A percentile compares a stretch with the other conserved stretches of the same genome.
Evolutionary conservation across 2,113 vertebrate species (phyloP).

Genomic region (Vombatus ursinus): DNA sequence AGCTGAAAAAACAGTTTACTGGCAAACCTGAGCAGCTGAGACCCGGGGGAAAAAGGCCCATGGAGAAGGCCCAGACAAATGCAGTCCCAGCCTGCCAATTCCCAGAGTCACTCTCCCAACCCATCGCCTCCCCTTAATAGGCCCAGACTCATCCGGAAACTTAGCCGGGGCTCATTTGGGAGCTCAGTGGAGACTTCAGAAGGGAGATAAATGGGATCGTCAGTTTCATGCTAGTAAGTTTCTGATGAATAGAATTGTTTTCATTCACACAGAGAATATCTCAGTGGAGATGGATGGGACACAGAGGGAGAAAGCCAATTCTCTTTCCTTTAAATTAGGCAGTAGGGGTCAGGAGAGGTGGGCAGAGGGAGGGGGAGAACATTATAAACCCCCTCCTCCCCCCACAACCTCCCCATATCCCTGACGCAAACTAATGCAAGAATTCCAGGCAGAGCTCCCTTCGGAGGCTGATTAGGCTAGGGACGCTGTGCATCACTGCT

Average conservation of each 20-base stretch:
- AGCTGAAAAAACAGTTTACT: neutral
- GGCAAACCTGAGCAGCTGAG: neutral
- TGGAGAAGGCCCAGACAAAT: neutral
- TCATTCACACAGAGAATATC: slow-evolving; percentile 9
- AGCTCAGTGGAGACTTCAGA: neutral
- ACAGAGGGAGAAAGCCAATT: neutral
- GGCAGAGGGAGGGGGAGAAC: neutral
- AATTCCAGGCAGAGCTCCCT: neutral
- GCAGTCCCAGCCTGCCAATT: rapidly evolving
- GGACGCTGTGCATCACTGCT: neutral
- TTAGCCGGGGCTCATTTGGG: neutral
- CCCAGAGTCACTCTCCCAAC: slow-evolving; percentile 46
- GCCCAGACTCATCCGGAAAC: neutral
- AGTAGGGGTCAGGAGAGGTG: neutral
- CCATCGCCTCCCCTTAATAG: slow-evolving; percentile 17
- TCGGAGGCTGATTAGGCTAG: neutral
- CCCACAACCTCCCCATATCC: neutral
- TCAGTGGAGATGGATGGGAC: slow-evolving; percentile 29
- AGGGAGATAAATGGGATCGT: slow-evolving; percentile 42
- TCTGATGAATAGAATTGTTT: slow-evolving; percentile 52
- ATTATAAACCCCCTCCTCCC: neutral
- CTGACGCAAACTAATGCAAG: neutral
- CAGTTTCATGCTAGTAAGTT: slow-evolving; percentile 31
- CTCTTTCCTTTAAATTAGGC: neutral
- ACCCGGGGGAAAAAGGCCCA: neutral